Percentiles rank a stretch among this genome's conserved stretches.
Conservation (phyloP, 30 jellyfish, hydroid and myxozoan species). For the Nemopilema nomurai region DNA sequence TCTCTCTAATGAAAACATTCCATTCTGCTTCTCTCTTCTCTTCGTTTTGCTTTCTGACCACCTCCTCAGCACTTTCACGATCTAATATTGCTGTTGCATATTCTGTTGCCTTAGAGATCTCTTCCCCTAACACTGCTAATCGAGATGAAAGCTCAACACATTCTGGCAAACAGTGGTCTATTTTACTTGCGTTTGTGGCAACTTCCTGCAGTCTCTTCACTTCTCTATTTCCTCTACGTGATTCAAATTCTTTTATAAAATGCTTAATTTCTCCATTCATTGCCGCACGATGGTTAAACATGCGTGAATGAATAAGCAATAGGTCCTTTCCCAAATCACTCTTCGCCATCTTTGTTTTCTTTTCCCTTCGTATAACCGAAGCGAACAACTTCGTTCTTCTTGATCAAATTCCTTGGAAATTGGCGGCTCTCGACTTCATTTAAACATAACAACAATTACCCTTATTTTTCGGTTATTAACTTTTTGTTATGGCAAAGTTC, state of each 20-base stretch:
- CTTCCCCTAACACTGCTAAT: conserved; percentile 22
- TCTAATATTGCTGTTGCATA: conserved; percentile 26
- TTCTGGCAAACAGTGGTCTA: conserved; percentile 51
- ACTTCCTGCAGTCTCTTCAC: conserved; percentile 41
- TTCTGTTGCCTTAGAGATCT: conserved; percentile 24
- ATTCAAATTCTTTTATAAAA: conserved; percentile 57
- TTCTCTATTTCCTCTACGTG: conserved; percentile 71
- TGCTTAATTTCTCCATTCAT: conserved; percentile 47
- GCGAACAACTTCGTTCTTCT: too few relatives aligned
- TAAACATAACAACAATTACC: too few relatives aligned
- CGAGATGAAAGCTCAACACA: conserved; percentile 48
- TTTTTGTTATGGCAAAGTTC: too few relatives aligned
- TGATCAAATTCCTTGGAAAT: too few relatives aligned
- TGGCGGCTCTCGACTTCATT: too few relatives aligned
- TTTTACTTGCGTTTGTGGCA: conserved; percentile 16
- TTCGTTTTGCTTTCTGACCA: conserved; percentile 5
- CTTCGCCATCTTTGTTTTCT: conserved; percentile 53
- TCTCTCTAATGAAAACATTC: conserved; percentile 46
- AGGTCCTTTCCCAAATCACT: conserved; percentile 63
- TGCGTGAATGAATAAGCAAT: conserved; percentile 53
- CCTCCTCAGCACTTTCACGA: conserved; percentile 34
- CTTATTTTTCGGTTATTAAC: too few relatives aligned
- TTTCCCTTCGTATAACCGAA: conserved; percentile 7
- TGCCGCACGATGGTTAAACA: conserved; percentile 66
- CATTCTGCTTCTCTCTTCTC: conserved; percentile 63